These are phyloP conservation scores for Alosa sapidissima DNA, from an alignment of 2,797 vertebrate species.

Conservation along the genomic window DNA sequence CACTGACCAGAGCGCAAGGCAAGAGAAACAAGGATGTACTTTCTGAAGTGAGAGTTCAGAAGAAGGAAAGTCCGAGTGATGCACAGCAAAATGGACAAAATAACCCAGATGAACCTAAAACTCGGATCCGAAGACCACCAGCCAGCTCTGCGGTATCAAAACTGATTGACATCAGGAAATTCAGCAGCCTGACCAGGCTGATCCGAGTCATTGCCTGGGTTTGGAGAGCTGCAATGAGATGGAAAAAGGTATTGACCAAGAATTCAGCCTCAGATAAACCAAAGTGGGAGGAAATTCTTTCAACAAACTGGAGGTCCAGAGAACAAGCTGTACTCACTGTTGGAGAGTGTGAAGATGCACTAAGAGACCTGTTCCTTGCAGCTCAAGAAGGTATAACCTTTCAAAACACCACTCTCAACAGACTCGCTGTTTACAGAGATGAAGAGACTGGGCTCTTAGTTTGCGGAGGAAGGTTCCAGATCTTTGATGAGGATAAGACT, in stretches of 20 bases:
- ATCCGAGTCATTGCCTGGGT: slow-evolving; percentile 34
- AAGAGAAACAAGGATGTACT: no score
- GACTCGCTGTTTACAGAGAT: slow-evolving; percentile 36
- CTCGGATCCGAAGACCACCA: not conserved
- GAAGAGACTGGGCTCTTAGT: slow-evolving; percentile 29
- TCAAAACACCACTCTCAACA: slow-evolving; percentile 26
- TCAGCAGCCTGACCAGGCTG: slow-evolving; percentile 6
- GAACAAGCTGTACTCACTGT: not conserved
- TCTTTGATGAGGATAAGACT: slow-evolving; percentile 36
- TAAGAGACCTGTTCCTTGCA: not conserved
- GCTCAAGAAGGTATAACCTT: slow-evolving; percentile 29
- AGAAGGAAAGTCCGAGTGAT: no score
- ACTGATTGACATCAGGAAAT: slow-evolving; percentile 14
- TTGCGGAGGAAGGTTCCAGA: slow-evolving; percentile 42
- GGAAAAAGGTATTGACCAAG: not conserved
- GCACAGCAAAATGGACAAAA: no score
- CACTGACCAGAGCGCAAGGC: not conserved
- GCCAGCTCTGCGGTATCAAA: slow-evolving; percentile 21
- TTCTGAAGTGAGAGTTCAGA: no score
- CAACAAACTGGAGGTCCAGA: not conserved
- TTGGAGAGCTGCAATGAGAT: not conserved
- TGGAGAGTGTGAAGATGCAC: not conserved
- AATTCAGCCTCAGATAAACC: not conserved
- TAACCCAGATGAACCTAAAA: not conserved
- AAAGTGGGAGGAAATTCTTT: not conserved